A percentile compares a stretch with the other conserved stretches of the same genome.
These are phyloP conservation scores for Tetrao urogallus DNA, from an alignment of 2,113 vertebrate species.

Conservation along the genomic window DNA sequence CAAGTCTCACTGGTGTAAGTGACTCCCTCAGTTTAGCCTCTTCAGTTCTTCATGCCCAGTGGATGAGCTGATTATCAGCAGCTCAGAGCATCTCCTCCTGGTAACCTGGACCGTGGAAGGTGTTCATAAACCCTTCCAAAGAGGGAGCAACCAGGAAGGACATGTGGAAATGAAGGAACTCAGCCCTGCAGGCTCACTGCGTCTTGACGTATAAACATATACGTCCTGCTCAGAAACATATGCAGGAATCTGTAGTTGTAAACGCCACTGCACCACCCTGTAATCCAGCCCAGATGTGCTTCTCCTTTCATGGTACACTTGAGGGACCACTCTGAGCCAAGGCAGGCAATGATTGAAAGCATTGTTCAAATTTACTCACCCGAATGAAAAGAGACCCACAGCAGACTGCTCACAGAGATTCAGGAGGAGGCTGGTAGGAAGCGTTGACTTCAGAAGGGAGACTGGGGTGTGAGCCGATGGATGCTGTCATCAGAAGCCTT, in stretches of 20 bases:
- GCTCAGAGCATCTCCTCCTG: background rate
- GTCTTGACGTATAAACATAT: background rate
- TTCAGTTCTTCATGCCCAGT: background rate
- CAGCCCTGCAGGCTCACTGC: background rate
- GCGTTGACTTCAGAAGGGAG: background rate
- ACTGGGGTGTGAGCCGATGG: background rate
- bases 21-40: background rate
- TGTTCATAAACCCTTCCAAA: background rate
- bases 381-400: background rate
- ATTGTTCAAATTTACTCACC: background rate
- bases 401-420: background rate
- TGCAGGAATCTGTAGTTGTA: constrained; percentile 49
- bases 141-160: background rate
- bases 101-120: rapidly evolving
- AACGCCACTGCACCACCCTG: constrained; percentile 24
- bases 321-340: background rate
- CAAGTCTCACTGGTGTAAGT: background rate
- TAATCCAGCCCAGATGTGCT: constrained; percentile 56
- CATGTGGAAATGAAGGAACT: background rate
- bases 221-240: constrained; percentile 24
- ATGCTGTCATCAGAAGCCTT: background rate
- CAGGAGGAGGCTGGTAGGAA: background rate
- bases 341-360: constrained; percentile 7
- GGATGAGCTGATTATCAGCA: background rate
- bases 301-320: background rate